Evolutionary conservation across 2,113 vertebrate species (phyloP), one percentile per base, ranked within the genome.

Genomic region (Lamprologus callipterus): DNA sequence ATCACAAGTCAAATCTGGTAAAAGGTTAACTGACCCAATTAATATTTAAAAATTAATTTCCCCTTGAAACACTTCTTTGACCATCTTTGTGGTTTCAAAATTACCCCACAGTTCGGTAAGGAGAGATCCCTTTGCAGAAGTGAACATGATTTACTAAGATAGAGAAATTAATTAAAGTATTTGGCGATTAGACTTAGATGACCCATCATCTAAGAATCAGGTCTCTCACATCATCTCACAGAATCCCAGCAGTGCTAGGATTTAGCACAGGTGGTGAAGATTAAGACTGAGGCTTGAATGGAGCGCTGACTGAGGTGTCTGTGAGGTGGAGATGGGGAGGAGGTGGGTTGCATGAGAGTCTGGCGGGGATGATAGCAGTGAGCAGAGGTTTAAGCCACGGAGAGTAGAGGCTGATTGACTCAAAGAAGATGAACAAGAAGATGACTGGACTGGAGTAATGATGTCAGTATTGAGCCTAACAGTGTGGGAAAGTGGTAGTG

Each of bases 331-430:
- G 60, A 65, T 65, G 17, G 31, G 31, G 60, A 65, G 10, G 60
- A n/a, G 60, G 60, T 65, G 60, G 31, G 4, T 65, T 65, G 60
- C 31, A 65, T 35, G 60, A 65, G 60, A 65, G 17, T 65, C 60
- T 65, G 58, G 31, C 0, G 0, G 31, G 31, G 9, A 63, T 35
- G 31, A 2, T 2, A 35, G 31, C 58, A 63, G 58, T 12, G 31
- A 63, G 9, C 58, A 63, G 16, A 63, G 58, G 35, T 63, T 63
- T 63, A 63, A 63, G 17, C 9, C 58, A 35, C 1, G 0, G 58
- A 35, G 58, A 63, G 31, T n/a, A 65, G 31, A 65, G 31, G 60
- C 60, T 65, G 60, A 65, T 35, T 1, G 60, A 65, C 60, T 65
- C 6, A 65, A 65, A n/a, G 60, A 65, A 65, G 31, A 35, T 35